Conservation (phyloP, 2,113 vertebrate species). For the Hippocampus barbouri region DNA sequence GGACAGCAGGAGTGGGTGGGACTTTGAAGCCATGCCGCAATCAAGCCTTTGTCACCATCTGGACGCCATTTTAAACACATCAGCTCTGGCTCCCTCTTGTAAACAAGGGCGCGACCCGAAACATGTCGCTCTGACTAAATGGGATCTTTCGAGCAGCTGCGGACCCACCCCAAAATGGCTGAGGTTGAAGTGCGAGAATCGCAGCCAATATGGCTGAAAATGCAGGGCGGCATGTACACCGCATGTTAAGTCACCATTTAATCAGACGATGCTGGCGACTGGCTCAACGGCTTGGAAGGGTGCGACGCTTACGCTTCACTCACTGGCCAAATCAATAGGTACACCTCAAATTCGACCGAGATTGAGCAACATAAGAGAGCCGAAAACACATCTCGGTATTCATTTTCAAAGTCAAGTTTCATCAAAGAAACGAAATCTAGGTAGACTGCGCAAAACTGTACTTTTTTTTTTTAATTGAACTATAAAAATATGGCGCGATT, state of each 20-base stretch:
- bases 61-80: constrained; percentile 76
- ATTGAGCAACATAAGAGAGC: too few species aligned
- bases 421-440: too few species aligned
- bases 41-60: constrained; percentile 71
- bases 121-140: constrained; percentile 65
- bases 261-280: constrained; percentile 10
- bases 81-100: constrained; percentile 64
- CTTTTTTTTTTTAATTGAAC: too few species aligned
- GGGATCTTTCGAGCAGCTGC: constrained; percentile 61
- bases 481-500: too few species aligned
- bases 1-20: constrained; percentile 66
- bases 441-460: too few species aligned
- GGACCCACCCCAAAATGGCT: constrained; percentile 56
- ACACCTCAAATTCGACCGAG: too few species aligned
- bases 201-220: neutral
- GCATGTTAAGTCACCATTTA: constrained; percentile 19
- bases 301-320: too few species aligned
- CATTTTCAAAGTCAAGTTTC: too few species aligned
- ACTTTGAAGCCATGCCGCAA: constrained; percentile 56
- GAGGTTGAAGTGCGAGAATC: neutral
- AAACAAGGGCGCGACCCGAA: constrained; percentile 71
- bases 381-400: too few species aligned
- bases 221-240: neutral
- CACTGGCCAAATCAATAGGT: too few species aligned
- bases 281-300: neutral